phyloP scores from a whole-genome alignment of 2,888 invertebrate genomes.

The Tyria jacobaeae region DNA sequence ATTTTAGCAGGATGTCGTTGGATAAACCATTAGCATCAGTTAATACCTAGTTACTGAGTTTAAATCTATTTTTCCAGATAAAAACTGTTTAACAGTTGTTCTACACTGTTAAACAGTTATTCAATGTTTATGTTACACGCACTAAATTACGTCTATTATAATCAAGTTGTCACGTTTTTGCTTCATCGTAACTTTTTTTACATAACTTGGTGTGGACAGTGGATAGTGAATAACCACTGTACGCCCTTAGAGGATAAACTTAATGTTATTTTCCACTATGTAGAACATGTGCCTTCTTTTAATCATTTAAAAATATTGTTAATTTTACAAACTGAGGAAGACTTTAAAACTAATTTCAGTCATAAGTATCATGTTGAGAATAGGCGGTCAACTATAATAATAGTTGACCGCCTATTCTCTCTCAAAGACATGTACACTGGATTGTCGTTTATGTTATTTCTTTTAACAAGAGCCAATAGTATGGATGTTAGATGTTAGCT shows the following conservation, averaged over 20 bases:
- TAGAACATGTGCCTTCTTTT: too few relatives aligned
- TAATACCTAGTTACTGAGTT: slow-evolving; percentile 33
- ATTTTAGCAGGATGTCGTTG: slow-evolving; percentile 40
- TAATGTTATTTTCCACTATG: too few relatives aligned
- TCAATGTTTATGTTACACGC: slow-evolving; percentile 12
- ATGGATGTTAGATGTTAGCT: slow-evolving; percentile 52
- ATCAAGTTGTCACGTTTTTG: slow-evolving; percentile 13
- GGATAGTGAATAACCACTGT: slow-evolving; percentile 8
- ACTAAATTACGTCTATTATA: slow-evolving; percentile 20
- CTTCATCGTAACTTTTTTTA: background rate
- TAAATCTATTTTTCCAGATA: slow-evolving; percentile 26
- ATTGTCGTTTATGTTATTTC: slow-evolving; percentile 37
- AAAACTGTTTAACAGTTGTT: slow-evolving; percentile 35
- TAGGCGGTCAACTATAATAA: too few relatives aligned
- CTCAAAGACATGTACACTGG: slow-evolving; percentile 29
- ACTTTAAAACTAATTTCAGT: too few relatives aligned
- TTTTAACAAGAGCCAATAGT: slow-evolving; percentile 57
- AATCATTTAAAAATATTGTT: too few relatives aligned
- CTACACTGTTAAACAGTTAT: slow-evolving; percentile 18
- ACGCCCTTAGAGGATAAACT: too few relatives aligned
- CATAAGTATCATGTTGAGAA: too few relatives aligned
- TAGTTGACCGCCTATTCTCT: too few relatives aligned
- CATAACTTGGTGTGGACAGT: too few relatives aligned
- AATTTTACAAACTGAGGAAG: too few relatives aligned
- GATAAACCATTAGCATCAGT: slow-evolving; percentile 33